Evolutionary conservation across 2,797 vertebrate genomes (phyloP).

Genomic region (Lophius americanus): DNA sequence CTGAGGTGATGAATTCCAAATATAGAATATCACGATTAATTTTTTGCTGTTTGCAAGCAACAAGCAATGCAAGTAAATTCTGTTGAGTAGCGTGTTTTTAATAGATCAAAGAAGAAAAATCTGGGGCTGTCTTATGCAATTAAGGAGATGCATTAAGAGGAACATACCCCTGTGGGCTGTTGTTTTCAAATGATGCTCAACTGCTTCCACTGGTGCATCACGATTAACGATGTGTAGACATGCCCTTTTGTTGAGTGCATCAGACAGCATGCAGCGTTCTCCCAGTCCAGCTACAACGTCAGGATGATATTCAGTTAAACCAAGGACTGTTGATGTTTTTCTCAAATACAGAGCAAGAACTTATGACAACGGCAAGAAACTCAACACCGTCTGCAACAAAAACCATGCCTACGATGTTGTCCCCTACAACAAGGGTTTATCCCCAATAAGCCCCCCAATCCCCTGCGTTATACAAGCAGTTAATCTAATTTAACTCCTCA

Average conservation of each 20-base stretch:
- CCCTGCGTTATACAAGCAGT: no score
- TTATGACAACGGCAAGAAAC: slow-evolving; percentile 50
- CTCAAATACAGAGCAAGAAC: slow-evolving; percentile 47
- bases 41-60: slow-evolving; percentile 63
- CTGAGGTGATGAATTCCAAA: slow-evolving; percentile 77
- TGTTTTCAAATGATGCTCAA: slow-evolving; percentile 81
- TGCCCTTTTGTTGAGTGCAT: slow-evolving; percentile 77
- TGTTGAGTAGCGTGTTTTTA: slow-evolving; percentile 79
- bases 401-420: slow-evolving; percentile 18
- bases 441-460: no score
- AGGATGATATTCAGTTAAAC: slow-evolving; percentile 58
- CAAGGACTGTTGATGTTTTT: slow-evolving; percentile 66
- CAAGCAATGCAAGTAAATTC: slow-evolving; percentile 76
- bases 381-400: slow-evolving; percentile 31
- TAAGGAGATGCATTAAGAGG: slow-evolving; percentile 83
- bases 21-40: slow-evolving; percentile 67
- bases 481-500: no score
- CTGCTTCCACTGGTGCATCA: slow-evolving; percentile 76
- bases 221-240: slow-evolving; percentile 77
- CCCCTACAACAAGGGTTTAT: background rate
- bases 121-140: slow-evolving; percentile 84
- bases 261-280: slow-evolving; percentile 64
- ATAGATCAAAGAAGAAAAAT: slow-evolving; percentile 84
- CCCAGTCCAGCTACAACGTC: slow-evolving; percentile 54
- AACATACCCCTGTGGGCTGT: slow-evolving; percentile 82